Percentiles rank a stretch among this genome's conserved stretches.
Evolutionary conservation across 1,140 invertebrate genomes (phyloP).

Genomic region (Heliconius hermathena): DNA sequence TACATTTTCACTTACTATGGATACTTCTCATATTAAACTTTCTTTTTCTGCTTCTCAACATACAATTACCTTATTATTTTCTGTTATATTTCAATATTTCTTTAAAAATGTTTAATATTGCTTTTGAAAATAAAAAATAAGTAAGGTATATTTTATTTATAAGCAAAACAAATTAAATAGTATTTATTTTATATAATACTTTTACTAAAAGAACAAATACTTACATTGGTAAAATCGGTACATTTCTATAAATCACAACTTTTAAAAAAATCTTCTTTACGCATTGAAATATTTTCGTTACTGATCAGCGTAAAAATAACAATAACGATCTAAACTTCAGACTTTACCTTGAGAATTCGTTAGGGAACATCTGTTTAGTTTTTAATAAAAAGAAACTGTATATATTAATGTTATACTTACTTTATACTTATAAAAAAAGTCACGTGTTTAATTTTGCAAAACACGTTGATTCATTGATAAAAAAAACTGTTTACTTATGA

Average conservation of each 20-base stretch:
- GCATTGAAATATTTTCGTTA: background rate
- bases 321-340: conserved; percentile 11
- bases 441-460: background rate
- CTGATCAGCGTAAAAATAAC: background rate
- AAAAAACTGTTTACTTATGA: conserved; percentile 6
- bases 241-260: background rate
- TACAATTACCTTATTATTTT: background rate
- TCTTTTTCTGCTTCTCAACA: conserved; percentile 37
- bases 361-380: conserved; percentile 8
- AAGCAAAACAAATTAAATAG: background rate
- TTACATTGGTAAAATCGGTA: background rate
- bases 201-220: background rate
- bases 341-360: conserved; percentile 11
- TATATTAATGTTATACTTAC: background rate
- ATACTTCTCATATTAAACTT: conserved; percentile 45
- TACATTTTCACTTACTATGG: conserved; percentile 48
- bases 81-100: background rate
- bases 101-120: background rate
- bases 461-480: background rate
- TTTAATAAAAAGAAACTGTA: conserved; percentile 8
- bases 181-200: background rate
- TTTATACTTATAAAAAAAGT: background rate
- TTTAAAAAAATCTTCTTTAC: background rate
- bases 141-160: background rate
- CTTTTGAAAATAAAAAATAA: background rate